Evolutionary conservation across 2,113 vertebrate genomes (phyloP).

Genomic region (Tapirus terrestris): DNA sequence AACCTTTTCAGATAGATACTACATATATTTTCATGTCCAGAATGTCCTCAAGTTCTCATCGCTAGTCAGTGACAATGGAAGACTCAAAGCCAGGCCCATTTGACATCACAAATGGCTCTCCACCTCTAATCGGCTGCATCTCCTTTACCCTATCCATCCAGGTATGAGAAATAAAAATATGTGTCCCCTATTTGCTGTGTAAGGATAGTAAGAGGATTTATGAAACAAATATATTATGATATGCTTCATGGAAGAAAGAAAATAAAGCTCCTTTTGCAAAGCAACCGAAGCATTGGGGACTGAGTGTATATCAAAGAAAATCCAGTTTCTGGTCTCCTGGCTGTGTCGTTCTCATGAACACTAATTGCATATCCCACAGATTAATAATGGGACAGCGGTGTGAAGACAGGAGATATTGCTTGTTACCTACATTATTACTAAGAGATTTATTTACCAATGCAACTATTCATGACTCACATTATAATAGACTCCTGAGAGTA

Average conservation of each 20-base stretch:
- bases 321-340: not conserved
- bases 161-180: not conserved
- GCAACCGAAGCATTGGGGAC: not conserved
- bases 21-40: not conserved
- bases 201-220: conserved; percentile 46
- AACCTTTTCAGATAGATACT: not conserved
- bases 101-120: not conserved
- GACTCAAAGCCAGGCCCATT: not conserved
- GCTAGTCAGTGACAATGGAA: not conserved
- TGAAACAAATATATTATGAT: conserved; percentile 46
- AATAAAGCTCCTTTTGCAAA: conserved; percentile 24
- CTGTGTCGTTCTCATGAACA: not conserved
- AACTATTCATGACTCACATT: conserved; percentile 21
- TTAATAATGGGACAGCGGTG: not conserved
- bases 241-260: conserved; percentile 51
- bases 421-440: conserved; percentile 30
- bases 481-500: conserved; percentile 33
- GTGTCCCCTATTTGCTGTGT: not conserved
- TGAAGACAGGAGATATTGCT: conserved; percentile 29
- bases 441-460: conserved; percentile 45
- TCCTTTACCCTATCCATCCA: not conserved
- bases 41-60: not conserved
- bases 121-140: not conserved
- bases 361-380: conserved; percentile 18
- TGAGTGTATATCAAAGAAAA: conserved; percentile 17